phyloP scores from a whole-genome alignment of 2,113 vertebrate species.

The Tichodroma muraria region DNA sequence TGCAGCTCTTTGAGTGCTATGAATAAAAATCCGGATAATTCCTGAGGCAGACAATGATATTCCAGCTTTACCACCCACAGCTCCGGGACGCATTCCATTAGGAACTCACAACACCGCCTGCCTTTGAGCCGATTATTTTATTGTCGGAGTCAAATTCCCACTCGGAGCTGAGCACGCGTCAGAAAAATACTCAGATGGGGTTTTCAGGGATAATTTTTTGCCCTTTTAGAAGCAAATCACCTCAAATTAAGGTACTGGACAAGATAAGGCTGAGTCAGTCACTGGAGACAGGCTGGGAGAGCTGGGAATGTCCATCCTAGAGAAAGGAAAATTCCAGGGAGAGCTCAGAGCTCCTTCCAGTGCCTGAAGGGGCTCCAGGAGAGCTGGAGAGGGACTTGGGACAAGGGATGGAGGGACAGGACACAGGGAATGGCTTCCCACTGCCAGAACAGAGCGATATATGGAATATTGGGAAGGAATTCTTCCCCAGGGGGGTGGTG shows the following conservation, averaged over 20 bases:
- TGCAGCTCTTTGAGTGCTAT: neutral
- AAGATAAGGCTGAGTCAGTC: neutral
- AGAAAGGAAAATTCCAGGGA: neutral
- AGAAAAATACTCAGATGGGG: neutral
- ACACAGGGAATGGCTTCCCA: neutral
- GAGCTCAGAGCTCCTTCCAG: fast-evolving
- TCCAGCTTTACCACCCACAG: neutral
- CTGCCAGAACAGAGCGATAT: fast-evolving
- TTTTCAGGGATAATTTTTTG: neutral
- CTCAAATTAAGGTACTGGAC: neutral
- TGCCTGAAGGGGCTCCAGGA: neutral
- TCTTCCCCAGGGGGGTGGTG: fast-evolving
- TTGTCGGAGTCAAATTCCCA: fast-evolving
- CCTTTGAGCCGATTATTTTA: neutral
- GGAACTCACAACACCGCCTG: neutral
- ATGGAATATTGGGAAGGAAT: neutral
- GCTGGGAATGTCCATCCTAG: neutral
- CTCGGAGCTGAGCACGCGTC: neutral
- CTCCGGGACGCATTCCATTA: neutral
- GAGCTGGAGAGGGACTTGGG: neutral
- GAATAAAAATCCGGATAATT: neutral
- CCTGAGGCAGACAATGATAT: neutral
- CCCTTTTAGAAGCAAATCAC: neutral
- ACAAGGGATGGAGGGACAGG: neutral
- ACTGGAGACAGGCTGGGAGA: neutral